phyloP scores from a whole-genome alignment of 1,140 invertebrate species.

The Idris sp. region DNA sequence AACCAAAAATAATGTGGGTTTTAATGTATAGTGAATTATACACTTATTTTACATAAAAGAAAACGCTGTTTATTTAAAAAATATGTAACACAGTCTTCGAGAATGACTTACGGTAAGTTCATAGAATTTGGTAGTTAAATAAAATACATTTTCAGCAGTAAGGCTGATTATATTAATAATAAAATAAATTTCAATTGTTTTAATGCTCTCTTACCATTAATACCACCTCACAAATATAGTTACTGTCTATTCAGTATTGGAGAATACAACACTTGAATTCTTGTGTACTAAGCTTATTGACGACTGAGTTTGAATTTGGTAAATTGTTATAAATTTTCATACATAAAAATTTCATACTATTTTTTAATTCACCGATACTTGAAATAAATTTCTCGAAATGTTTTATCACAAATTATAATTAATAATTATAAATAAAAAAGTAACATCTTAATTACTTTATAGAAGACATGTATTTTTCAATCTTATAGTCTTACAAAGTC shows the following conservation, averaged over 20 bases:
- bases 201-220: conserved; percentile 17
- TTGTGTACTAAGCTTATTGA: no score
- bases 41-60: conserved; percentile 43
- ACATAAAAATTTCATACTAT: no score
- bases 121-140: conserved; percentile 16
- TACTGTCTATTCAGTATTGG: conserved; percentile 3
- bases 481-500: conserved; percentile 43
- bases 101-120: conserved; percentile 15
- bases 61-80: conserved; percentile 38
- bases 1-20: conserved; percentile 32
- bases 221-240: conserved; percentile 8
- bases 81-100: conserved; percentile 36
- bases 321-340: no score
- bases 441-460: conserved; percentile 26
- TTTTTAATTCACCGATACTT: neutral
- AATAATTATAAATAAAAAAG: conserved; percentile 16
- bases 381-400: no score
- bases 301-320: no score
- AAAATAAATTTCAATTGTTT: no score
- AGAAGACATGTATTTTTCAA: conserved; percentile 44
- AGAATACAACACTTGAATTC: no score
- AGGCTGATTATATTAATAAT: no score
- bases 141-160: no score
- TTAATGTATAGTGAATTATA: conserved; percentile 28
- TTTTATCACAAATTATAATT: conserved; percentile 10